phyloP scores from a whole-genome alignment of 2,888 invertebrate species.

The Phengaris arion region DNA sequence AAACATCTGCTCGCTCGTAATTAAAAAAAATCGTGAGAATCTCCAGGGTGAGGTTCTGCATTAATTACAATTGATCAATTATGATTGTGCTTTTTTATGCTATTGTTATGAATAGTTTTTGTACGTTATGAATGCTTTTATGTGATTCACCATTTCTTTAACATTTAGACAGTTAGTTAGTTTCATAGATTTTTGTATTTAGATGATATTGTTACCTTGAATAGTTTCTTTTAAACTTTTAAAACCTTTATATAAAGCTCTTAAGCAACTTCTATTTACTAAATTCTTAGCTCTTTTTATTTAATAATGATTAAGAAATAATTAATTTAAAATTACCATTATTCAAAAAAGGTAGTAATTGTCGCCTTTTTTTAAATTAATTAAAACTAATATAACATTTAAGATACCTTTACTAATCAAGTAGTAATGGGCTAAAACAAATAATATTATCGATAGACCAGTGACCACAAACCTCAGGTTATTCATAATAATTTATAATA shows the following conservation, averaged over 20 bases:
- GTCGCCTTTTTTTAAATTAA: too few species aligned
- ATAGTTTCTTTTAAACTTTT: background rate
- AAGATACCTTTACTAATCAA: too few species aligned
- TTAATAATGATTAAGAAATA: too few species aligned
- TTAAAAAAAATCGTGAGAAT: constrained; percentile 75
- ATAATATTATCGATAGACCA: too few species aligned
- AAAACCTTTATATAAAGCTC: too few species aligned
- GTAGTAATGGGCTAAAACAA: background rate
- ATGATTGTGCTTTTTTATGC: constrained; percentile 11
- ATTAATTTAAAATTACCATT: too few species aligned
- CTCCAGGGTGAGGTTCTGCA: constrained; percentile 53
- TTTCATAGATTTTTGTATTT: background rate
- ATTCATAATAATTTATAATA: background rate
- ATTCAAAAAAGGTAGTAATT: too few species aligned
- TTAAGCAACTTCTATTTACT: too few species aligned
- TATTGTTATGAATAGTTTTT: background rate
- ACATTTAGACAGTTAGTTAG: background rate
- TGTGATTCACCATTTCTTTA: background rate
- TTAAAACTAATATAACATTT: too few species aligned
- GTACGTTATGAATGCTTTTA: background rate
- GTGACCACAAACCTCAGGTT: too few species aligned
- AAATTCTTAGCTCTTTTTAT: too few species aligned
- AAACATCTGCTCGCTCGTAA: constrained; percentile 71
- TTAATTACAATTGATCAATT: constrained; percentile 52
- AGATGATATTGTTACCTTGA: background rate